Conservation (phyloP, 2,797 vertebrate genomes). For the Anableps anableps region DNA sequence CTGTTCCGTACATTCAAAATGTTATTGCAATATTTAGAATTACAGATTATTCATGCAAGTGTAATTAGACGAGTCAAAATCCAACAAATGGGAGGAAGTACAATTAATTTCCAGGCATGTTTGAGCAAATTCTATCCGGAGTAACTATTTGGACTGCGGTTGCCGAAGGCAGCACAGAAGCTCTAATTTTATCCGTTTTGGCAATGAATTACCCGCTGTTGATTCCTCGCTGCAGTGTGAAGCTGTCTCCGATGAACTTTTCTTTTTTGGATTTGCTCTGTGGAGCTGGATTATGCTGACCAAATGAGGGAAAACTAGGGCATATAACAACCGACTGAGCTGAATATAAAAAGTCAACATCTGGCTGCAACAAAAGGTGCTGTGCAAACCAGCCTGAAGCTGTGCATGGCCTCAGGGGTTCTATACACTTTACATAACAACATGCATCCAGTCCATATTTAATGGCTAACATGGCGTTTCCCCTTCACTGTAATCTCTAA, state of each 20-base stretch:
- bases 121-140: slow-evolving; percentile 74
- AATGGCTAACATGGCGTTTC: slow-evolving; percentile 55
- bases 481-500: slow-evolving; percentile 4
- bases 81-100: slow-evolving; percentile 75
- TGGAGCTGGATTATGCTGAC: slow-evolving; percentile 38
- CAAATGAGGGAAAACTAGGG: slow-evolving; percentile 57
- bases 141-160: slow-evolving; percentile 72
- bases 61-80: slow-evolving; percentile 79
- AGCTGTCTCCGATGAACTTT: slow-evolving; percentile 41
- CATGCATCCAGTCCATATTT: slow-evolving; percentile 68
- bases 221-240: slow-evolving; percentile 49
- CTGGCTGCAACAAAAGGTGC: slow-evolving; percentile 61
- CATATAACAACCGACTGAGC: slow-evolving; percentile 39
- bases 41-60: slow-evolving; percentile 80
- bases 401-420: slow-evolving; percentile 44
- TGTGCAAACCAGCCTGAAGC: slow-evolving; percentile 47
- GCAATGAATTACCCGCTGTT: slow-evolving; percentile 65
- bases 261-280: slow-evolving; percentile 33
- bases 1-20: slow-evolving; percentile 80
- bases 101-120: slow-evolving; percentile 70
- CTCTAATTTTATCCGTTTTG: slow-evolving; percentile 77
- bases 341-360: slow-evolving; percentile 60
- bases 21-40: slow-evolving; percentile 83
- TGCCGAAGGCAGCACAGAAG: slow-evolving; percentile 64
- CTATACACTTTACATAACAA: slow-evolving; percentile 75